Percentiles rank a stretch among this genome's conserved stretches.
phyloP scores from a whole-genome alignment of 2,888 invertebrate species.

The Adelphocoris suturalis region DNA sequence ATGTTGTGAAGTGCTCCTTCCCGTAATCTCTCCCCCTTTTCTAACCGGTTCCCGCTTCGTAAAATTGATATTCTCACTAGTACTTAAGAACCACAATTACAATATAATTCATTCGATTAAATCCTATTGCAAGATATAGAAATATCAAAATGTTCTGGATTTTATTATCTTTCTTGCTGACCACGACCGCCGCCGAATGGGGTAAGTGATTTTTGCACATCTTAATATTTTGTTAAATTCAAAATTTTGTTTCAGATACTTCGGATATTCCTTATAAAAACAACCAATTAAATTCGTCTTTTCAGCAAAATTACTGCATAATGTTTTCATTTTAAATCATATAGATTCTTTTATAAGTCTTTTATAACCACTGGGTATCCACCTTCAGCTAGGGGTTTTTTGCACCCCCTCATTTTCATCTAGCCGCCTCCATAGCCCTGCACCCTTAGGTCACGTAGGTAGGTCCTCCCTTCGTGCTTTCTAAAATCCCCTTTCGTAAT shows the following conservation, averaged over 20 bases:
- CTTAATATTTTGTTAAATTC: background rate
- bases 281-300: no score
- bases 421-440: constrained; percentile 54
- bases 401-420: constrained; percentile 2
- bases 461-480: background rate
- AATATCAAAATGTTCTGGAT: constrained; percentile 33
- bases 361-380: background rate
- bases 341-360: no score
- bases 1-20: background rate
- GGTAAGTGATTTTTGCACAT: constrained; percentile 40
- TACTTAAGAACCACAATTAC: background rate
- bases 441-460: constrained; percentile 41
- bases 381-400: constrained; percentile 26
- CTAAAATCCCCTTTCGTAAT: no score
- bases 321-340: no score
- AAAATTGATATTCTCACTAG: background rate
- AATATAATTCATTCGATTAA: background rate
- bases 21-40: background rate
- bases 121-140: background rate
- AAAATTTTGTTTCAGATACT: no score
- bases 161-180: constrained; percentile 27
- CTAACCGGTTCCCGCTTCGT: constrained; percentile 22
- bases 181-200: constrained; percentile 49
- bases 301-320: no score
- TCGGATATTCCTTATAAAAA: no score